Percentiles rank a stretch among this genome's conserved stretches.
Evolutionary conservation across 2,888 invertebrate species (phyloP).

Genomic region (Parnassius mnemosyne): DNA sequence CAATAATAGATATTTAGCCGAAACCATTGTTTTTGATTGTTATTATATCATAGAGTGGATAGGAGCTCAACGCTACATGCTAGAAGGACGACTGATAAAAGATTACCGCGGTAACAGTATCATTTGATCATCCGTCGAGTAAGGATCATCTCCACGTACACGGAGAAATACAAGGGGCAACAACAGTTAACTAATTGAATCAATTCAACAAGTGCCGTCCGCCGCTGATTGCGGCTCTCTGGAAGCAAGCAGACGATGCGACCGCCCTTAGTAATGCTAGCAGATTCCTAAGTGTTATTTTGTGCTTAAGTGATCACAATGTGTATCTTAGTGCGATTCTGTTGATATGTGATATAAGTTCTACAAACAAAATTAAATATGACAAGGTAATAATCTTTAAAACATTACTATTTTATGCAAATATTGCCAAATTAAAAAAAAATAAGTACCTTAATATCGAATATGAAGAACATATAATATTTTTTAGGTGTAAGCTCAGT

Average conservation of each 20-base stretch:
- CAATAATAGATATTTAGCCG: conserved; percentile 50
- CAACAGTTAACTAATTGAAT: conserved; percentile 60
- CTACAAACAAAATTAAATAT: conserved; percentile 20
- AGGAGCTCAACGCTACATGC: conserved; percentile 34
- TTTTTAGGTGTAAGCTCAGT: not conserved
- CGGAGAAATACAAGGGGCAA: conserved; percentile 29
- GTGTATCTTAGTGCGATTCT: conserved; percentile 25
- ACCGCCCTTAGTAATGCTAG: conserved; percentile 18
- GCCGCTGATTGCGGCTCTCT: conserved; percentile 54
- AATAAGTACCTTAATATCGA: no score
- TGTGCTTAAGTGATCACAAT: conserved; percentile 26
- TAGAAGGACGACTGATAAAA: conserved; percentile 68
- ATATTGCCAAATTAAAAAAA: no score
- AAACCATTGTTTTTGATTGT: conserved; percentile 46
- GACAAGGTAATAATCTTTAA: conserved; percentile 20
- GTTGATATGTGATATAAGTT: conserved; percentile 16
- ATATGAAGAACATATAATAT: not conserved
- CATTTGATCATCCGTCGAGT: conserved; percentile 58
- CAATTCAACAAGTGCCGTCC: conserved; percentile 68
- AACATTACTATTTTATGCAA: no score
- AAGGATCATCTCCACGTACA: conserved; percentile 48
- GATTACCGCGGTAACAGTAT: conserved; percentile 68
- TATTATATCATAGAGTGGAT: conserved; percentile 31
- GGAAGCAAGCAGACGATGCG: conserved; percentile 27
- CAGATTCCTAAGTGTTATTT: conserved; percentile 28